Evolutionary conservation across 2,113 vertebrate genomes (phyloP), one percentile per base, ranked within the genome.

Genomic region (Urocitellus parryii): DNA sequence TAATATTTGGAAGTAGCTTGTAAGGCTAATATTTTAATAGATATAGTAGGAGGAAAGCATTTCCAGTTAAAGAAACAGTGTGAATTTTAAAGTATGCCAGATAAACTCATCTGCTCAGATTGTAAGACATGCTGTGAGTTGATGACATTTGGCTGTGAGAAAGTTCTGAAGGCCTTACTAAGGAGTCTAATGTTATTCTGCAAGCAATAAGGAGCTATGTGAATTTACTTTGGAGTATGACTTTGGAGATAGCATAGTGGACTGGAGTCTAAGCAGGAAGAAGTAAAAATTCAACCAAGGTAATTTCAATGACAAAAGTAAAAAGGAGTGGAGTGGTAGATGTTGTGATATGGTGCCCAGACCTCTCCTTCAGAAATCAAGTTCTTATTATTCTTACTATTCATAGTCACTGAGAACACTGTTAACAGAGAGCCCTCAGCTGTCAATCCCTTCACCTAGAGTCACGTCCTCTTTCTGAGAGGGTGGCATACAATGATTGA

Each of bases 211-310:
- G n/a, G 63, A 87, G 8, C 27, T 67, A 67, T 53, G 73, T 65
- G 80, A 24, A 48, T 79, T 85, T 73, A 42, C 32, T n/a, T 72
- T 67, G 18, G 53, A 85, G 25, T 68, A 32, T 42, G 48, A 93
- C 61, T 65, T 48, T 74, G 67, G 42, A 73, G 80, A 67, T 32
- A 37, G 80, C 14, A 14, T 32, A 34, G 24, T 68, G 37, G 74
- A 37, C 34, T 83, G 1, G 63, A 65, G 27, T 45, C 63, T 56
- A 87, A 94, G 39, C 18, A 63, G 73, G n/a, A 90, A 45, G 48
- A 77, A 73, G 51, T 56, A 94, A 42, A 86, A 89, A 70, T 83
- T 70, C 91, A 87, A 58, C 61, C 70, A 85, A 27, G 32, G 20
- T n/a, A 24, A 27, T 86, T 87, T 37, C 39, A 90, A 34, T 80